Evolutionary conservation across 64 coral and sea anemone genomes (phyloP).

Genomic region (Exaiptasia diaphana): DNA sequence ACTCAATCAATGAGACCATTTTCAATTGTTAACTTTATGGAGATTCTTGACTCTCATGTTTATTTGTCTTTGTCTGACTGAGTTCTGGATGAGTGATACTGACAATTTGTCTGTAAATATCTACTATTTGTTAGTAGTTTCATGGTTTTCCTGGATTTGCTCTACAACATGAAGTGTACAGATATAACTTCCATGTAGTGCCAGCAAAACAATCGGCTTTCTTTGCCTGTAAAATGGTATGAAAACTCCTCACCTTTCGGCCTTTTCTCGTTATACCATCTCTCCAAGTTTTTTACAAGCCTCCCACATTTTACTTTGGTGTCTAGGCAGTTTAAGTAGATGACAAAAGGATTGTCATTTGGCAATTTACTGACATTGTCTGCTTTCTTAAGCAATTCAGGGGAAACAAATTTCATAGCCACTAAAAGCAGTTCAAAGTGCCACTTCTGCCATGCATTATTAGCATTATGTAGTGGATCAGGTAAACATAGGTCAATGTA

Average conservation of each 20-base stretch:
- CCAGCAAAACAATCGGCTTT: constrained; percentile 47
- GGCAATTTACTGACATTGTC: constrained; percentile 36
- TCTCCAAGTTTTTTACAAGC: constrained; percentile 36
- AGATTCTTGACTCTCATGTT: too few relatives aligned
- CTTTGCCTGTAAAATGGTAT: constrained; percentile 56
- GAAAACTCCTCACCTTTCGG: constrained; percentile 40
- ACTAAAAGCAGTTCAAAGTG: not conserved
- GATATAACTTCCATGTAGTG: constrained; percentile 24
- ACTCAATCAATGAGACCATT: too few relatives aligned
- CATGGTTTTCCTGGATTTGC: too few relatives aligned
- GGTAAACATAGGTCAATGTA: constrained; percentile 20
- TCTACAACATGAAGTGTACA: too few relatives aligned
- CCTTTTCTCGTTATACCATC: constrained; percentile 45
- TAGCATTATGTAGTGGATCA: constrained; percentile 40
- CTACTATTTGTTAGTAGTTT: too few relatives aligned
- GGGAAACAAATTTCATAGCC: constrained; percentile 7
- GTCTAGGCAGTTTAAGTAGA: constrained; percentile 32
- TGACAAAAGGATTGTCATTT: constrained; percentile 24
- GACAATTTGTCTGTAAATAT: too few relatives aligned
- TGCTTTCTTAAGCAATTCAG: constrained; percentile 27
- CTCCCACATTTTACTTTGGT: constrained; percentile 23
- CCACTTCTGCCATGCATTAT: constrained; percentile 61
- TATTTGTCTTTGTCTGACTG: too few relatives aligned
- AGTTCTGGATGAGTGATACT: too few relatives aligned
- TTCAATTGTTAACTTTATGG: too few relatives aligned